Evolutionary conservation across 2,797 vertebrate species (phyloP).

Genomic region (Apodemus agrarius): DNA sequence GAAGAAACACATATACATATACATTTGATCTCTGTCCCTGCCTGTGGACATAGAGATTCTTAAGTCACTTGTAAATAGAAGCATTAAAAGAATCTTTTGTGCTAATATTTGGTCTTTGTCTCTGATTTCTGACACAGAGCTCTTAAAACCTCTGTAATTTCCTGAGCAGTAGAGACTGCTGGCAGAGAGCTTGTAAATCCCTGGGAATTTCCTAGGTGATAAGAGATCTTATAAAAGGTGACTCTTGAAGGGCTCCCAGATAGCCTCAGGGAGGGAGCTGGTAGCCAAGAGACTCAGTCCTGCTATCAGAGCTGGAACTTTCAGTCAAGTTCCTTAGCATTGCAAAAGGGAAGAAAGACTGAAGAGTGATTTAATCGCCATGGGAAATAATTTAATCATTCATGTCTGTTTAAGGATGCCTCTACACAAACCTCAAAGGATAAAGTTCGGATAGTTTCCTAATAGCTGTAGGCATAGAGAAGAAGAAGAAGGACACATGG

Average conservation of each 20-base stretch:
- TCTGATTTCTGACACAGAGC: not conserved
- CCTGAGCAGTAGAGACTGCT: not conserved
- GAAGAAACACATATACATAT: not conserved
- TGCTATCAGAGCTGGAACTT: not conserved
- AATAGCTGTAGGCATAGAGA: not conserved
- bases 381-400: not conserved
- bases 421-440: not conserved
- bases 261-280: not conserved
- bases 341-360: not conserved
- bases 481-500: not conserved
- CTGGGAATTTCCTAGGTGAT: not conserved
- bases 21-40: not conserved
- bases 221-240: not conserved
- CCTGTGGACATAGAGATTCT: not conserved
- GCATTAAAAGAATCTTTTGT: not conserved
- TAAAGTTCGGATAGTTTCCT: not conserved
- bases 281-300: too few species aligned
- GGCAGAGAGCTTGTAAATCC: constrained; percentile 12
- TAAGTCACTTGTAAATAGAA: not conserved
- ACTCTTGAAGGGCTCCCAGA: not conserved
- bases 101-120: constrained; percentile 34
- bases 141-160: constrained; percentile 20
- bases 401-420: not conserved
- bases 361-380: not conserved
- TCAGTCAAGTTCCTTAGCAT: not conserved